Conservation (phyloP, 1,140 invertebrate species). For the Macrocentrus cingulum region DNA sequence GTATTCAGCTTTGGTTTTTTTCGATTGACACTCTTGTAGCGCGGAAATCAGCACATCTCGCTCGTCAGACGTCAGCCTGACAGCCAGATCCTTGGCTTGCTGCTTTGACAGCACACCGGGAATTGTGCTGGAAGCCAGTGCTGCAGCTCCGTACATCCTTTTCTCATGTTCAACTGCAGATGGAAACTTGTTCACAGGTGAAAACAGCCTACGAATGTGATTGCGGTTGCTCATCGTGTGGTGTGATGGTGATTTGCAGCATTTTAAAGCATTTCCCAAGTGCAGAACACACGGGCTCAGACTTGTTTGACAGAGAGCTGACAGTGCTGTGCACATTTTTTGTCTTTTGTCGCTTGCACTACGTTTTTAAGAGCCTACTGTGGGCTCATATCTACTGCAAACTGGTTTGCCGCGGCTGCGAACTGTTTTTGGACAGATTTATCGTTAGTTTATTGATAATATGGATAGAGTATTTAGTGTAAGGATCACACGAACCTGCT, state of each 20-base stretch:
- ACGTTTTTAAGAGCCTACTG: too few species aligned
- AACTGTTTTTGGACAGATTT: too few species aligned
- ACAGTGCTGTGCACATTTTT: constrained; percentile 17
- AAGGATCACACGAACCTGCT: not conserved
- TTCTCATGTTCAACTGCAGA: not conserved
- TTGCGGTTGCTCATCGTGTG: too few species aligned
- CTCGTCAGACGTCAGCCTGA: constrained; percentile 69
- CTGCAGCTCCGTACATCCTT: constrained; percentile 17
- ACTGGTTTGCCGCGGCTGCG: not conserved
- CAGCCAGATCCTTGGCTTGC: constrained; percentile 69
- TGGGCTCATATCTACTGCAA: not conserved
- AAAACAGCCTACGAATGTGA: too few species aligned
- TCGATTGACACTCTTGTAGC: constrained; percentile 71
- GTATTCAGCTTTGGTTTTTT: constrained; percentile 70
- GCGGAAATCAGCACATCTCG: constrained; percentile 65
- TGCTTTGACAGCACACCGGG: constrained; percentile 64
- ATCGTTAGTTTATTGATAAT: not conserved
- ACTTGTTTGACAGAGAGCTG: constrained; percentile 6
- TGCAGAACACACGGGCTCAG: not conserved
- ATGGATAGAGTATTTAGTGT: not conserved
- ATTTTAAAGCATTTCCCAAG: not conserved
- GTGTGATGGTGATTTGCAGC: too few species aligned
- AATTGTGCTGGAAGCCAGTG: constrained; percentile 19
- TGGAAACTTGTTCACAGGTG: too few species aligned
- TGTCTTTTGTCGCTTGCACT: not conserved